Conservation (phyloP, 2,113 vertebrate species). For the Protobothrops flavoviridis region DNA sequence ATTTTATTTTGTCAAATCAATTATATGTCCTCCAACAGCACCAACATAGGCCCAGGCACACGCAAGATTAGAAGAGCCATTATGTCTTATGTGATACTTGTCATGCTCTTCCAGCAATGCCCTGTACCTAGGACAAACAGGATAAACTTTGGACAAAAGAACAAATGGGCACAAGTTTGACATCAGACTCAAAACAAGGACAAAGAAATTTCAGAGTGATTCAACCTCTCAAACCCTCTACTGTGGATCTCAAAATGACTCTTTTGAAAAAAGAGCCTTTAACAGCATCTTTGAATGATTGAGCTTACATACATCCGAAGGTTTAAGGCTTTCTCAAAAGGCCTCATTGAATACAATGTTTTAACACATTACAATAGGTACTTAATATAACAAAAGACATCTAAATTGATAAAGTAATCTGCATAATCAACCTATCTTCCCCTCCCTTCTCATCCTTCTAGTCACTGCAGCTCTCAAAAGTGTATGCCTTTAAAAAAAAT, state of each 20-base stretch:
- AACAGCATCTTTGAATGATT: background rate
- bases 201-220: background rate
- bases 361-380: background rate
- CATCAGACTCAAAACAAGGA: background rate
- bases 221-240: background rate
- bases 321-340: background rate
- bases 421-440: background rate
- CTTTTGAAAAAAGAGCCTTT: background rate
- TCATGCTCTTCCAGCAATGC: background rate
- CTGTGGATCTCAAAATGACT: background rate
- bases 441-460: background rate
- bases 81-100: background rate
- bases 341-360: background rate
- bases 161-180: background rate
- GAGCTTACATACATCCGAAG: background rate
- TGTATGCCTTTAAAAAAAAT: too few relatives aligned
- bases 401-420: background rate
- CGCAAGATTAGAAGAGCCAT: background rate
- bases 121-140: background rate
- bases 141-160: background rate
- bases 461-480: background rate
- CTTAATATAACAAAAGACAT: background rate
- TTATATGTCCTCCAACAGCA: background rate
- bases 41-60: background rate
- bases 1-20: background rate